Base-by-base conservation (phyloP, 2,888 invertebrate genomes). In the Candidula unifasciata region DNA sequence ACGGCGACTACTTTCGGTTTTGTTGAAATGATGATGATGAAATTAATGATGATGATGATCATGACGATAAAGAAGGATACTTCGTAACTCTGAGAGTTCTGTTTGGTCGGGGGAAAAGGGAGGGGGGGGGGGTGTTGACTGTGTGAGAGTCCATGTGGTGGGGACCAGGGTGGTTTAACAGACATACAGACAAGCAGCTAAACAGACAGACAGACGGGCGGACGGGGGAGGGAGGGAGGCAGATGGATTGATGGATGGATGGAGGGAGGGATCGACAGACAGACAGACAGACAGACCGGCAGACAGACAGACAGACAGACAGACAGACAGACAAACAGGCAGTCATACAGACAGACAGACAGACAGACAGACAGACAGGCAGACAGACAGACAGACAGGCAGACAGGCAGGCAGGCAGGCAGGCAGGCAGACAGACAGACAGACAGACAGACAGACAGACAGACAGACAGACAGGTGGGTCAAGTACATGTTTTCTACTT, bases 341-440 rank as follows among this genome's bases (percentile, higher is more conserved):
- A 60, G 60, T 10, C n/a, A 60, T 5, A 60, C n/a, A 60, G 60
- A 60, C n/a, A 60, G 60, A 16, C n/a, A 60, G 60, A 16, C n/a
- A 60, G 60, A 16, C n/a, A 60, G 60, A 60, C n/a, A 60, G 60
- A 60, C n/a, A 60, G 60, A 60, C n/a, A 60, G 60, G 18, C n/a
- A 60, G 60, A 60, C n/a, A 60, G 60, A 60, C n/a, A 60, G 60
- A 60, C n/a, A 60, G 60, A 60, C n/a, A 60, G 60, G 18, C n/a
- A 60, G 60, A 60, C n/a, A 60, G 60, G 18, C n/a, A 60, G 60
- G 16, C 60, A 60, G 60, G 16, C 18, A 24, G 24, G 3, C 60
- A 60, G 60, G 18, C 60, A 60, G 18, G 16, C 24, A 60, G n/a
- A n/a, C 60, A 60, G n/a, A 18, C 18, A 24, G 24, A 3, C 60